Evolutionary conservation across 2,888 invertebrate species (phyloP).

Genomic region (Thymelicus acteon): DNA sequence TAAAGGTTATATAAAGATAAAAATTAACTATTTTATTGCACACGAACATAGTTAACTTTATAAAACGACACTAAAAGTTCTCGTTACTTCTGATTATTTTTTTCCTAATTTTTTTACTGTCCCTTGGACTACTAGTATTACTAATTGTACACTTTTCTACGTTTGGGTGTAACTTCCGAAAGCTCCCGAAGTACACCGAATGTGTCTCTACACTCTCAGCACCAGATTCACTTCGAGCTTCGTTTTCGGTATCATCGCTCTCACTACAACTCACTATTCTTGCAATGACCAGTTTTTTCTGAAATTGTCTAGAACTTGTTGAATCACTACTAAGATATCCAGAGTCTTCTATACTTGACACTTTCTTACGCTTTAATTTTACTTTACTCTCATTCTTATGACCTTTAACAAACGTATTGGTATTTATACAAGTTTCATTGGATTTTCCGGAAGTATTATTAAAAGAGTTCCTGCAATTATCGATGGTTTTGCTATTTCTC

Average conservation of each 20-base stretch:
- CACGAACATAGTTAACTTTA: slow-evolving; percentile 44
- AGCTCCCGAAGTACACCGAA: slow-evolving; percentile 93
- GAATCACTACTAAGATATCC: slow-evolving; percentile 95
- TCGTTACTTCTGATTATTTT: slow-evolving; percentile 35
- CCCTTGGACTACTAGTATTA: slow-evolving; percentile 49
- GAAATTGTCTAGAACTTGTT: slow-evolving; percentile 80
- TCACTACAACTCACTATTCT: slow-evolving; percentile 87
- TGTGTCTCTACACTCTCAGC: slow-evolving; percentile 95
- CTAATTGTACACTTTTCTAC: slow-evolving; percentile 51
- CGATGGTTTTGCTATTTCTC: slow-evolving; percentile 41
- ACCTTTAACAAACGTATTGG: slow-evolving; percentile 71
- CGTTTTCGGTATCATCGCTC: slow-evolving; percentile 92
- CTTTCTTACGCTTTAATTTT: slow-evolving; percentile 67
- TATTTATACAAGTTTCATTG: slow-evolving; percentile 57
- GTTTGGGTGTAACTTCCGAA: slow-evolving; percentile 76
- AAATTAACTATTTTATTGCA: slow-evolving; percentile 68
- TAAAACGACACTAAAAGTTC: slow-evolving; percentile 1
- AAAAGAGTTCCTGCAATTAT: slow-evolving; percentile 56
- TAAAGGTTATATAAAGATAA: background rate
- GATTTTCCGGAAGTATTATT: slow-evolving; percentile 53
- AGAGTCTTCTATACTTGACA: slow-evolving; percentile 87
- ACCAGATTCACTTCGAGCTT: slow-evolving; percentile 93
- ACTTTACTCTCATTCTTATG: slow-evolving; percentile 55
- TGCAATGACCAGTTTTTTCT: slow-evolving; percentile 74
- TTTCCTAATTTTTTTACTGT: slow-evolving; percentile 43